Evolutionary conservation across 2,888 invertebrate species (phyloP).

Genomic region (Epirrita christyi): DNA sequence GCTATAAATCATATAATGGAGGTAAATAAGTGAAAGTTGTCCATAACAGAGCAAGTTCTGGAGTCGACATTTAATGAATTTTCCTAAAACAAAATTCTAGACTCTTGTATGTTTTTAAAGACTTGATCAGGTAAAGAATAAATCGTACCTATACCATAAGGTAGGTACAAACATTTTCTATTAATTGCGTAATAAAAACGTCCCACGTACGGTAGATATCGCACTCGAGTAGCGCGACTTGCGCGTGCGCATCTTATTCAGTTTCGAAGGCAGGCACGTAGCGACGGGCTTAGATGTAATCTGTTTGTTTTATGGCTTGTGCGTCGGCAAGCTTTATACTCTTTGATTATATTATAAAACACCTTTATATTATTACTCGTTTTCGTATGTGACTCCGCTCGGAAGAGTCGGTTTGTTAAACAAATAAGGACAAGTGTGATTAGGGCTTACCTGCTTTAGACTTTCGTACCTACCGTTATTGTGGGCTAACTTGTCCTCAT

Average conservation of each 20-base stretch:
- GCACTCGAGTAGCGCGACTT: constrained; percentile 14
- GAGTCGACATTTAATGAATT: too few relatives aligned
- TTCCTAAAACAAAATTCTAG: too few relatives aligned
- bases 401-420: too few relatives aligned
- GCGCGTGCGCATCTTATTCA: constrained; percentile 30
- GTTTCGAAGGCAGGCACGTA: constrained; percentile 51
- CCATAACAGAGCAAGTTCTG: too few relatives aligned
- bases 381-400: constrained; percentile 5
- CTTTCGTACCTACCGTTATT: too few relatives aligned
- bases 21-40: too few relatives aligned
- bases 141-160: constrained; percentile 6
- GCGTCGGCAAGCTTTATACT: constrained; percentile 56
- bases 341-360: constrained; percentile 53
- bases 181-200: constrained; percentile 11
- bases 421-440: too few relatives aligned
- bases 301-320: constrained; percentile 71
- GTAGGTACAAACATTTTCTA: constrained; percentile 9
- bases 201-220: constrained; percentile 15
- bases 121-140: too few relatives aligned
- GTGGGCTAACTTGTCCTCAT: too few relatives aligned
- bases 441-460: too few relatives aligned
- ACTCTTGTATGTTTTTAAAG: too few relatives aligned
- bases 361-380: constrained; percentile 26
- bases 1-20: too few relatives aligned
- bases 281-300: constrained; percentile 67